Evolutionary conservation across 2,797 vertebrate species (phyloP), one percentile per base, ranked within the genome.

Genomic region (Valencia hispanica): DNA sequence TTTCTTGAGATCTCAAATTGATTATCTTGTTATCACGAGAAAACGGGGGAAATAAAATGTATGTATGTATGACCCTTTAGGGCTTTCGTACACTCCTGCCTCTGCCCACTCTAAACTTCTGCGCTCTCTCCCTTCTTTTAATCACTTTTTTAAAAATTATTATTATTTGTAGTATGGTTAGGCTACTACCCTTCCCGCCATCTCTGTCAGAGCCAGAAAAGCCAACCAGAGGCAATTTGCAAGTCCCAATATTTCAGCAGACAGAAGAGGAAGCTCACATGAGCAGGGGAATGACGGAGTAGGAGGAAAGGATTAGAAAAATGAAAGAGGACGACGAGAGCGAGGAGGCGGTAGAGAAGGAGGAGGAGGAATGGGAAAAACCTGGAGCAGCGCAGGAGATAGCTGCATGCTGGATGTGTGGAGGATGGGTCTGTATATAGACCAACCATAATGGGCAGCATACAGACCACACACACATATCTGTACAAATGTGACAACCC

Each of bases 251-350:
- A 45, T 83, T 77, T 81, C 65, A 65, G 79, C 77, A 55, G 65
- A 77, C 68, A 63, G 81, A 76, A 74, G 70, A 76, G 75, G 86
- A 75, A 76, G 85, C 73, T 74, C 25, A 47, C 74, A 79, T 75
- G 86, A 86, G 86, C 76, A 59, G 73, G 66, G 79, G 63, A 66
- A 70, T 76, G 87, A 80, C 82, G 80, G 86, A 71, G 81, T 14
- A 86, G 86, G 90, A 88, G 87, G 79, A 85, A 77, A 88, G 91
- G 91, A 91, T 91, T 90, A 93, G 85, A 91, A 86, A 86, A 88
- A 86, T 80, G 84, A 89, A 88, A 82, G 85, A 89, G 84, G 87
- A 86, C 86, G 89, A 83, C 79, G 85, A 88, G 75, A 47, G 1
- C 76, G 79, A 86, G 75, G 73, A 83, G 75, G 88, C 75, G 36